A percentile compares a stretch with the other conserved stretches of the same genome.
These are phyloP conservation scores for Cryptomyrus ogoouensis DNA, from an alignment of 2,113 vertebrate genomes.

Conservation along the genomic window DNA sequence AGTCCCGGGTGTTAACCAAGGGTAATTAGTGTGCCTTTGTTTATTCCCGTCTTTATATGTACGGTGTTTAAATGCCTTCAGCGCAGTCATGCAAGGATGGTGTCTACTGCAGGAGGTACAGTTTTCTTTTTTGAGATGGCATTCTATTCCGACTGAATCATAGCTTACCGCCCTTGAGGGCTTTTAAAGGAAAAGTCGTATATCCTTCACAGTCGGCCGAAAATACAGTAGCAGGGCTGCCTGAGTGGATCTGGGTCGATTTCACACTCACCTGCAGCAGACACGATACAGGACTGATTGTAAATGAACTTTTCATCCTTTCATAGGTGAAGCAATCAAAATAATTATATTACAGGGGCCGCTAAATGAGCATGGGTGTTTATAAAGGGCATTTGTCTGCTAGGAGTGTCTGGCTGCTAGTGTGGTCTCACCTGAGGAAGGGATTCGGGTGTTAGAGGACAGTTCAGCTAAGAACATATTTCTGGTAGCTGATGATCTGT, in stretches of 20 bases:
- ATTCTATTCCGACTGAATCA: not conserved
- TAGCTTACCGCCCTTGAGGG: not conserved
- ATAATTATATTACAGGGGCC: not conserved
- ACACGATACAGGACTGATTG: not conserved
- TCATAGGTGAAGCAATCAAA: not conserved
- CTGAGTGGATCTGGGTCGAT: not conserved
- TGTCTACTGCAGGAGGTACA: not conserved
- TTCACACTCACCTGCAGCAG: not conserved
- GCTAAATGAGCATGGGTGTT: not conserved
- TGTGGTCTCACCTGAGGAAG: not conserved
- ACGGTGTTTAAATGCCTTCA: not conserved
- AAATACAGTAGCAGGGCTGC: not conserved
- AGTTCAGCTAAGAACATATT: not conserved
- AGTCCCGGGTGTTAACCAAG: not conserved
- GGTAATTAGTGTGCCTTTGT: not conserved
- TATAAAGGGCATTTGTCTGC: not conserved
- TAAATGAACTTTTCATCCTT: not conserved
- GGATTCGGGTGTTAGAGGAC: not conserved
- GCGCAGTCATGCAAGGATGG: not conserved
- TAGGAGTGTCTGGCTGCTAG: not conserved
- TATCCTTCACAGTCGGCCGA: not conserved
- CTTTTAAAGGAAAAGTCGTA: not conserved
- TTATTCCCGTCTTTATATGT: not conserved
- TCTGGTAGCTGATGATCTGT: not conserved
- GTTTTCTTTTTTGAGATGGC: not conserved